Percentiles rank a stretch among this genome's conserved stretches.
These are phyloP conservation scores for Boleophthalmus pectinirostris DNA, from an alignment of 2,113 vertebrate genomes.

Conservation along the genomic window DNA sequence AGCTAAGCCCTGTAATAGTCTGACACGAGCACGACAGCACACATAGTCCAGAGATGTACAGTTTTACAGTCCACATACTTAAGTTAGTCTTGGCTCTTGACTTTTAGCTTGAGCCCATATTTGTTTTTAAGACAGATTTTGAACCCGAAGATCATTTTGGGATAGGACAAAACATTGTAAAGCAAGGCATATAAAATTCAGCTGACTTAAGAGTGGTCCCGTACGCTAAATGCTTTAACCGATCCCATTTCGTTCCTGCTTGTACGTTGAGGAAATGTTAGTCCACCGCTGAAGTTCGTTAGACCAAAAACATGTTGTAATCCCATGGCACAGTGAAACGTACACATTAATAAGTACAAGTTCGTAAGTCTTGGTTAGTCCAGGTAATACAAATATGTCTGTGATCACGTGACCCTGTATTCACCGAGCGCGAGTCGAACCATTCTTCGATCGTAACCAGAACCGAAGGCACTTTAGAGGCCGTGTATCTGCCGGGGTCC, in stretches of 20 bases:
- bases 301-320: not conserved
- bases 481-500: not conserved
- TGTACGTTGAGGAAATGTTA: not conserved
- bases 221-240: not conserved
- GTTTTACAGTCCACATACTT: not conserved
- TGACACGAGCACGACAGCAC: constrained; percentile 35
- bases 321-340: constrained; percentile 5
- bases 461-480: constrained; percentile 7
- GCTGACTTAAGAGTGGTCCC: not conserved
- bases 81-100: not conserved
- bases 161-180: not conserved
- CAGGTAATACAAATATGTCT: constrained; percentile 1
- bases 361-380: not conserved
- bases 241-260: not conserved
- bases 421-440: not conserved
- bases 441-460: not conserved
- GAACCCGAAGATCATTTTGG: not conserved
- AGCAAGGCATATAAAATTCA: not conserved
- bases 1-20: constrained; percentile 36
- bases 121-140: not conserved
- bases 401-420: constrained; percentile 10
- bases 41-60: not conserved
- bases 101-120: not conserved
- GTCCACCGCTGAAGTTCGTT: not conserved
- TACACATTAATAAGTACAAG: not conserved